Conservation (phyloP, 2,113 vertebrate genomes). For the Hyperopisus bebe region DNA sequence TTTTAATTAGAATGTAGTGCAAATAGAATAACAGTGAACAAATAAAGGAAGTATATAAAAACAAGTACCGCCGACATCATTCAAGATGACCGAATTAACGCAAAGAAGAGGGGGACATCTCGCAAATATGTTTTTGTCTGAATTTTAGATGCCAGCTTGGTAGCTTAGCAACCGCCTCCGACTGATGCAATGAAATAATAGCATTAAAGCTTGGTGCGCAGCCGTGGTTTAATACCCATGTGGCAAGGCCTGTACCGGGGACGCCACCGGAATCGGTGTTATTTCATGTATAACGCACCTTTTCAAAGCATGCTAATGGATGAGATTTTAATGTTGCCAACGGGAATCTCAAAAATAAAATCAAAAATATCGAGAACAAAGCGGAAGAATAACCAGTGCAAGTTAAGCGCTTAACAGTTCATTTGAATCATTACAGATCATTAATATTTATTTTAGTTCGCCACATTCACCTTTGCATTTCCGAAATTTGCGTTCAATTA, state of each 20-base stretch:
- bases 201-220: background rate
- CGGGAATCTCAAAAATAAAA: background rate
- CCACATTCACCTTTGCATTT: background rate
- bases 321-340: background rate
- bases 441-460: background rate
- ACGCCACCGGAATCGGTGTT: background rate
- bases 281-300: slow-evolving; percentile 13
- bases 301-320: slow-evolving; percentile 8
- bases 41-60: background rate
- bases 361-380: background rate
- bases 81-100: background rate
- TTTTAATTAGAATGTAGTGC: background rate
- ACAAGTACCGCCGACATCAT: background rate
- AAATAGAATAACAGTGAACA: background rate
- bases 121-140: slow-evolving; percentile 1
- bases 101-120: background rate
- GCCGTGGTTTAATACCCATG: background rate
- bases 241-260: background rate
- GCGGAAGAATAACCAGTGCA: background rate
- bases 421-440: background rate
- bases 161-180: slow-evolving; percentile 26
- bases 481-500: background rate
- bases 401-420: background rate
- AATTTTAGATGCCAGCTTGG: slow-evolving; percentile 13
- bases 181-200: slow-evolving; percentile 14